Evolutionary conservation across 2,888 invertebrate genomes (phyloP), one percentile per base, ranked within the genome.

Genomic region (Drosophila colorata): DNA sequence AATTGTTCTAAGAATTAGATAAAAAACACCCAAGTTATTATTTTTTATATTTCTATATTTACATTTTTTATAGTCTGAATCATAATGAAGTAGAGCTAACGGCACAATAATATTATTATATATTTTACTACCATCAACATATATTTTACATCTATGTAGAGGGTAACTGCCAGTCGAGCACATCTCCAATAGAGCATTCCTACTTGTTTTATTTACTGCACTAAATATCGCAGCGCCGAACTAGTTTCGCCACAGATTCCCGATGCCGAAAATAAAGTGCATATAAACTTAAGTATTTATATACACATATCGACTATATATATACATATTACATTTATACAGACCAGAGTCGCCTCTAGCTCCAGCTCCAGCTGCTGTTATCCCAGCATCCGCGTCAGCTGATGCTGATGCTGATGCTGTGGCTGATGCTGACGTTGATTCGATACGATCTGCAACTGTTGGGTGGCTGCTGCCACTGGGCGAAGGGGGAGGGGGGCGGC

Each of bases 251-350:
- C 70, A 53, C 65, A 63, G 74, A 85, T 58, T 68, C 51, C 63
- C 69, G 74, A 68, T 56, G 78, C 68, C 69, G 63, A 78, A 83
- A 72, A 76, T 66, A 70, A 86, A 88, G 69, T 83, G 88, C 88
- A 86, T 88, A 85, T 79, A 88, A 79, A 87, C 65, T 78, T 11
- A 74, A 69, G 64, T 76, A 69, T 69, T 60, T 85, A 78, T 61
- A 69, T 52, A 48, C 51, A 33, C 28, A n/a, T 52, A 44, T 52
- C 38, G 18, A 18, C 38, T 28, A 41, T 37, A 43, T 14, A 33
- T 33, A 6, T 31, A 31, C 11, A 31, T 31, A 1, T 2, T 9
- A 31, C 11, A 11, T 11, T 2, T 31, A 31, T 31, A 31, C 4
- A 33, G 3, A 33, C 33, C 13, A 44, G 28, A 48, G 68, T 46